A percentile compares a stretch with the other conserved stretches of the same genome.
Conservation (phyloP, 2,888 invertebrate genomes). For the Sipunculus nudus region DNA sequence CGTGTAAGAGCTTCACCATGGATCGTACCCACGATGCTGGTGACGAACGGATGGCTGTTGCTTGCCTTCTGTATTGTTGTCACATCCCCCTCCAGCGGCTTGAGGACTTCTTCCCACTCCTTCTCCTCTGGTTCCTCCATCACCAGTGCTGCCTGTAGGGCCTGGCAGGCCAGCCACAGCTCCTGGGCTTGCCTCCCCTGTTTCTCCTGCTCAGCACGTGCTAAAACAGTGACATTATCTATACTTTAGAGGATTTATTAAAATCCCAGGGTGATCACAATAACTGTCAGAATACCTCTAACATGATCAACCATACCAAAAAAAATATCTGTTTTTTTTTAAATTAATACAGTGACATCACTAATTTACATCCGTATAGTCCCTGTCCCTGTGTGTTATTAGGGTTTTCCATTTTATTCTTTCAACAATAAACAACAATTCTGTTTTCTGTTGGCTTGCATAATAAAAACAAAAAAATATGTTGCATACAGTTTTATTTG, state of each 20-base stretch:
- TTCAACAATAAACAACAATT: too few species aligned
- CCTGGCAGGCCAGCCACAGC: slow-evolving; percentile 93
- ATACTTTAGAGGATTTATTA: not conserved
- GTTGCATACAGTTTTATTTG: too few species aligned
- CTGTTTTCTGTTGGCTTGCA: too few species aligned
- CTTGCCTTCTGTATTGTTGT: slow-evolving; percentile 53
- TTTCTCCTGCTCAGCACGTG: slow-evolving; percentile 64
- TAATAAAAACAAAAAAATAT: too few species aligned
- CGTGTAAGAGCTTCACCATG: slow-evolving; percentile 79
- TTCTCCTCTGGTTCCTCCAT: slow-evolving; percentile 14
- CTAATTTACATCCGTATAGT: too few species aligned
- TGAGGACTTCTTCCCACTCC: slow-evolving; percentile 47
- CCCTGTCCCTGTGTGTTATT: too few species aligned
- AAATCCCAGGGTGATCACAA: too few species aligned
- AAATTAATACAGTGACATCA: too few species aligned
- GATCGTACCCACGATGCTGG: slow-evolving; percentile 79
- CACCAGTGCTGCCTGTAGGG: slow-evolving; percentile 76
- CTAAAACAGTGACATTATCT: slow-evolving; percentile 47
- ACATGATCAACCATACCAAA: too few species aligned
- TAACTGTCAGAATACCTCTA: not conserved
- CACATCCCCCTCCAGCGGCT: slow-evolving; percentile 55
- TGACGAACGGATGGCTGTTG: slow-evolving; percentile 79
- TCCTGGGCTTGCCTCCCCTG: slow-evolving; percentile 76
- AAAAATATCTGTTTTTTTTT: too few species aligned
- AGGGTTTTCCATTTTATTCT: too few species aligned